These are phyloP conservation scores for Excalfactoria chinensis DNA, from an alignment of 2,113 vertebrate species.

Conservation along the genomic window DNA sequence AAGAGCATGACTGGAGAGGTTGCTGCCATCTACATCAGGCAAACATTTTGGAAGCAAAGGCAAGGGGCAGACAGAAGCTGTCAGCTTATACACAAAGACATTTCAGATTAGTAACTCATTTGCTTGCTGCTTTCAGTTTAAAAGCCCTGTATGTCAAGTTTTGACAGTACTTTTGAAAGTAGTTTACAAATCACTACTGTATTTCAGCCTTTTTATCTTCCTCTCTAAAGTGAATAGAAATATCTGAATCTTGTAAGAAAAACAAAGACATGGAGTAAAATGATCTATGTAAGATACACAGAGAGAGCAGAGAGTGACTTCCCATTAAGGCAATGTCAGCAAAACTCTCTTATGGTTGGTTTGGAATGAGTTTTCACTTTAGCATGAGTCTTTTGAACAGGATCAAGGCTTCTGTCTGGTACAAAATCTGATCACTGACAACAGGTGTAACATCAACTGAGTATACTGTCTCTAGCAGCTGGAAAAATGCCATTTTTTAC, in stretches of 20 bases:
- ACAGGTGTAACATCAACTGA: background rate
- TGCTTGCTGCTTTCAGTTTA: slow-evolving; percentile 44
- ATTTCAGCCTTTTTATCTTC: slow-evolving; percentile 1
- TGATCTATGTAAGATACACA: background rate
- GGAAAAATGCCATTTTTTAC: background rate
- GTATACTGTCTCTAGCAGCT: background rate
- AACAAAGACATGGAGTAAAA: background rate
- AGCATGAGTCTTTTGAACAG: background rate
- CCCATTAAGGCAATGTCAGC: background rate
- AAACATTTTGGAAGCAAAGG: slow-evolving; percentile 36
- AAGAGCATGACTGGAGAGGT: slow-evolving; percentile 31
- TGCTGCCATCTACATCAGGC: slow-evolving; percentile 36
- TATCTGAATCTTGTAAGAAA: background rate
- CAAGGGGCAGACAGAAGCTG: slow-evolving; percentile 60
- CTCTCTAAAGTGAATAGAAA: background rate
- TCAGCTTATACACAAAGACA: slow-evolving; percentile 18
- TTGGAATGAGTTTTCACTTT: background rate
- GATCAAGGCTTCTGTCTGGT: background rate
- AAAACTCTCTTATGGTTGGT: background rate
- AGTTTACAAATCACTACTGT: slow-evolving; percentile 9
- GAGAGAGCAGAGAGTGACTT: background rate
- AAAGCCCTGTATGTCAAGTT: slow-evolving; percentile 47
- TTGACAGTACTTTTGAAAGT: slow-evolving; percentile 54
- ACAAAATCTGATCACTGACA: background rate
- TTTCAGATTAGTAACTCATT: slow-evolving; percentile 61